Percentiles rank a stretch among this genome's conserved stretches.
phyloP scores from a whole-genome alignment of 2,888 invertebrate species.

The Atherix ibis region DNA sequence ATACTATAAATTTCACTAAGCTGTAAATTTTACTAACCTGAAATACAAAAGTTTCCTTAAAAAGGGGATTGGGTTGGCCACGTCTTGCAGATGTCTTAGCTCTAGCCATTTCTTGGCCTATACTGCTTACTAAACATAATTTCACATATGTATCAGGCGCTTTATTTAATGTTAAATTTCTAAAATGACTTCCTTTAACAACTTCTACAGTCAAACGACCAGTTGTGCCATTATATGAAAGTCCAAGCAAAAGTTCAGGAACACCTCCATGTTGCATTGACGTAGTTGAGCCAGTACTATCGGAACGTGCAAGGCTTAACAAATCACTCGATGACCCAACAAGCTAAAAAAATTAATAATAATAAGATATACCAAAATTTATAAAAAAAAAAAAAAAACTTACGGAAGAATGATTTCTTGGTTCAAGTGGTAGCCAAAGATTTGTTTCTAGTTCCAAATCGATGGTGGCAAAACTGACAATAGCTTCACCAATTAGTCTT shows the following conservation, averaged over 20 bases:
- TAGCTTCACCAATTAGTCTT: conserved; percentile 77
- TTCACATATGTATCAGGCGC: conserved; percentile 92
- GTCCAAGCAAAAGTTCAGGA: conserved; percentile 73
- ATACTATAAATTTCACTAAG: too few relatives aligned
- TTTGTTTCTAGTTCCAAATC: conserved; percentile 83
- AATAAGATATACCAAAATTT: neutral
- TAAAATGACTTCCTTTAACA: conserved; percentile 49
- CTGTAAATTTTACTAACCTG: too few relatives aligned
- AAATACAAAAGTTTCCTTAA: conserved; percentile 92
- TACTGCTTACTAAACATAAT: conserved; percentile 77
- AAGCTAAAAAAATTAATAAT: conserved; percentile 25
- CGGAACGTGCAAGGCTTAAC: conserved; percentile 72
- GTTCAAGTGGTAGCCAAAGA: conserved; percentile 74
- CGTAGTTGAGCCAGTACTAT: conserved; percentile 86
- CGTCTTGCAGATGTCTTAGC: conserved; percentile 84
- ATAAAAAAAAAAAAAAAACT: conserved; percentile 14
- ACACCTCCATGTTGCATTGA: conserved; percentile 82
- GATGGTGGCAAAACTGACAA: conserved; percentile 77
- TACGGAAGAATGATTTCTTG: conserved; percentile 43
- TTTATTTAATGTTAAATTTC: conserved; percentile 58
- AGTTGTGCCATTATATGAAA: conserved; percentile 86
- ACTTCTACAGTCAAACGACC: conserved; percentile 85
- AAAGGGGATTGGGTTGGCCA: conserved; percentile 88
- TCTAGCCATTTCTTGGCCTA: conserved; percentile 82
- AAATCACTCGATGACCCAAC: conserved; percentile 44